Evolutionary conservation across 1,140 invertebrate genomes (phyloP), one percentile per base, ranked within the genome.

Genomic region (Drosophila simulans): DNA sequence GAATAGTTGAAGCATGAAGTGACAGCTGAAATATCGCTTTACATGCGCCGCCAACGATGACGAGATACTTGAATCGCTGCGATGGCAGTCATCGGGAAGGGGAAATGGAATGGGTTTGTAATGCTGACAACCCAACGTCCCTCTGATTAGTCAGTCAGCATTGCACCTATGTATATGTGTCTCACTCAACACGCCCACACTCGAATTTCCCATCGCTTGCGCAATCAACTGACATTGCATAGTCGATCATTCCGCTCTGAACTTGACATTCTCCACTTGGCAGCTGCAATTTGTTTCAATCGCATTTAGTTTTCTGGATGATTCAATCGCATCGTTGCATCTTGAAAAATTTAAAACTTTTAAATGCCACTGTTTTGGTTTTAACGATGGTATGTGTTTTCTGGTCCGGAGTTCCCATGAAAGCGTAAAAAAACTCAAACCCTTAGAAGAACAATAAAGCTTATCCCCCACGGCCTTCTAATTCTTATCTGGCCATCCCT

Each of bases 11-110:
- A 83, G 75, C 83, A 88, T 88, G 80, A 86, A 86, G 65, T 86
- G 83, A 88, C 83, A 86, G 83, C 76, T 86, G 84, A 86, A 86
- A 86, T 86, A 88, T 86, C 83, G 83, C 56, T 83, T 86, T 86
- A 86, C 84, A 86, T 79, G 79, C 79, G 77, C 60, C 52, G 60
- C 72, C 72, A 63, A 74, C 71, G 69, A 49, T 74, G 69, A 55
- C 70, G 70, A 52, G 65, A 40, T 56, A 60, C 53, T 51, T 70
- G 52, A 55, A 69, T 49, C 64, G 64, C 25, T 17, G n/a, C 56
- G 49, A 52, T 31, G 51, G 60, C 17, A 54, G n/a, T 17, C 48
- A 34, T 13, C 43, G 43, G 43, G 20, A 22, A 48, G 8, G 25
- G 45, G 45, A 8, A 54, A 48, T 48, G 22, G 22, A 12, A 55